phyloP scores from a whole-genome alignment of 2,797 vertebrate species.

The Delichon dasypus region DNA sequence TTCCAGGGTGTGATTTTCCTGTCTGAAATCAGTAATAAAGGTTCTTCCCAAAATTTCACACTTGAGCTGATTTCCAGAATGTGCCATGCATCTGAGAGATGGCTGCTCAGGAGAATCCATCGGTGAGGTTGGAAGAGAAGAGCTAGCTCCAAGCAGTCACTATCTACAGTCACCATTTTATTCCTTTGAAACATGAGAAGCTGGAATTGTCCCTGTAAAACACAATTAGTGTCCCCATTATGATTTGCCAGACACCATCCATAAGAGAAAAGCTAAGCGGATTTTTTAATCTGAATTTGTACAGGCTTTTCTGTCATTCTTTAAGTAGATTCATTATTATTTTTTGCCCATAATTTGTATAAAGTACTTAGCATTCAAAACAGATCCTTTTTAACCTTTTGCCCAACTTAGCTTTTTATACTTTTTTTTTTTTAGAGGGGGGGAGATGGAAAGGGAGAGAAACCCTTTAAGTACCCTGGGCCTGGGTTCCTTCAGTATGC shows the following conservation, averaged over 20 bases:
- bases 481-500: slow-evolving; percentile 89
- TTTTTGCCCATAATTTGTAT: slow-evolving; percentile 69
- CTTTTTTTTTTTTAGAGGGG: slow-evolving; percentile 30
- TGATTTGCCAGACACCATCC: not conserved
- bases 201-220: not conserved
- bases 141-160: not conserved
- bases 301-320: slow-evolving; percentile 30
- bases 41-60: not conserved
- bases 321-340: slow-evolving; percentile 29
- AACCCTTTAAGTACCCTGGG: slow-evolving; percentile 69
- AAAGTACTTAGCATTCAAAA: slow-evolving; percentile 87
- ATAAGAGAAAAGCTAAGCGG: not conserved
- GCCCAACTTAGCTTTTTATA: slow-evolving; percentile 82
- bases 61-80: not conserved
- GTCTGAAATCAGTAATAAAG: not conserved
- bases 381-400: slow-evolving; percentile 86
- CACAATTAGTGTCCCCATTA: not conserved
- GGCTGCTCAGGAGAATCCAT: not conserved
- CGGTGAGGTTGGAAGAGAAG: rapidly evolving
- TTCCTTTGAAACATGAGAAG: not conserved
- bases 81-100: not conserved
- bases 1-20: not conserved
- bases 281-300: slow-evolving; percentile 45
- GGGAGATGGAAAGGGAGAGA: slow-evolving; percentile 46
- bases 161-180: not conserved